Conservation (phyloP, 2,797 vertebrate genomes). For the Botia kubotai region DNA sequence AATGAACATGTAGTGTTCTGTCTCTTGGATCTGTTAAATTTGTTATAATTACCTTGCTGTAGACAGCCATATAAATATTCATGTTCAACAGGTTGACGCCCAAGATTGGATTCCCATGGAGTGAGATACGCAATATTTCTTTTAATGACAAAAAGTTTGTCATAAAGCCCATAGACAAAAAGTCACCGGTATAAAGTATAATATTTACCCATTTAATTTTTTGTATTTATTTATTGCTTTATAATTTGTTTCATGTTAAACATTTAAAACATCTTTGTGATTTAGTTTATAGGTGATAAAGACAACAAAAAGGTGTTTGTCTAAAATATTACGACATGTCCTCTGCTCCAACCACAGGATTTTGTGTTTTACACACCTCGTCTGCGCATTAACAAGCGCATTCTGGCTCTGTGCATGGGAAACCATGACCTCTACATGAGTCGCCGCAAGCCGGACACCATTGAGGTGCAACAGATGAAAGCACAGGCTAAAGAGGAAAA, state of each 20-base stretch:
- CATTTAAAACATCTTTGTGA: neutral
- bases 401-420: conserved; percentile 95
- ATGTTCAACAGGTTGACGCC: conserved; percentile 87
- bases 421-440: conserved; percentile 99
- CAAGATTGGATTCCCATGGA: conserved; percentile 98
- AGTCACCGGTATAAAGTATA: conserved; percentile 87
- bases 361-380: conserved; percentile 97
- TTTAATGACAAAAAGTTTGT: conserved; percentile 99
- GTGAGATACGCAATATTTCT: conserved; percentile 97
- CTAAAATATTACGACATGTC: neutral
- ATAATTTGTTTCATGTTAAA: neutral
- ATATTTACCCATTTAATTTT: neutral
- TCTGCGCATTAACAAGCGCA: conserved; percentile 95
- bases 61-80: neutral
- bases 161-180: conserved; percentile 98
- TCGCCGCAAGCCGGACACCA: conserved; percentile 94
- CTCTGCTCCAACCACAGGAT: conserved; percentile 78
- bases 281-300: neutral
- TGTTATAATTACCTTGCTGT: neutral
- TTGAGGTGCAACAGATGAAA: conserved; percentile 99
- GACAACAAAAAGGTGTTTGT: neutral
- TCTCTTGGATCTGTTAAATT: neutral
- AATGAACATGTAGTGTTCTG: neutral
- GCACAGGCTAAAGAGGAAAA: conserved; percentile 96
- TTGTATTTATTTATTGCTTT: conserved; percentile 15